Conservation (phyloP, 2,113 vertebrate species). For the Fulica atra region DNA sequence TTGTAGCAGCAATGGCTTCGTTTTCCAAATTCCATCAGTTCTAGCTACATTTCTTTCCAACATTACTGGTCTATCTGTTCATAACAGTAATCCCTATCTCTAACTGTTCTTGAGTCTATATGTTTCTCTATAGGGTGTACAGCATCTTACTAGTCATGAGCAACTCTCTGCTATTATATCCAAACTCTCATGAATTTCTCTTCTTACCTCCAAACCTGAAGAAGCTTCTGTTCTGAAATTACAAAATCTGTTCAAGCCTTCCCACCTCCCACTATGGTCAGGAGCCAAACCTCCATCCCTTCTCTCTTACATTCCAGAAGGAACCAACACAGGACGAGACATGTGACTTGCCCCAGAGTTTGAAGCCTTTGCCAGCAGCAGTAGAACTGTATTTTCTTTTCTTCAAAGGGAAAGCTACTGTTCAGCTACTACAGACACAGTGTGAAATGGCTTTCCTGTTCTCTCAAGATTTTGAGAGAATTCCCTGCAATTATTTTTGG, state of each 20-base stretch:
- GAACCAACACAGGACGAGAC: background rate
- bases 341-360: background rate
- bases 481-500: background rate
- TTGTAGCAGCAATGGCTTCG: conserved; percentile 6
- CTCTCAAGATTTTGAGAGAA: background rate
- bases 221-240: background rate
- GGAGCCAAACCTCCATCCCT: background rate
- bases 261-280: background rate
- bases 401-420: background rate
- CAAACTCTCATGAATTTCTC: conserved; percentile 22
- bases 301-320: background rate
- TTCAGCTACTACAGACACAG: background rate
- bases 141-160: background rate
- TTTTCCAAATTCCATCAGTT: conserved; percentile 49
- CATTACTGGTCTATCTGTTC: background rate
- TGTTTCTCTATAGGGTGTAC: background rate
- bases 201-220: conserved; percentile 4
- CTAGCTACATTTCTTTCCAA: conserved; percentile 25
- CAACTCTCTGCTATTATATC: background rate
- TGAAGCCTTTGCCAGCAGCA: background rate
- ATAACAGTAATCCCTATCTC: background rate
- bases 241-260: background rate
- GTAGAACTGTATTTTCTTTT: background rate
- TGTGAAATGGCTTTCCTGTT: background rate
- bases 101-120: background rate